A percentile compares a stretch with the other conserved stretches of the same genome.
Evolutionary conservation across 2,888 invertebrate species (phyloP).

Genomic region (Calameuta idolon): DNA sequence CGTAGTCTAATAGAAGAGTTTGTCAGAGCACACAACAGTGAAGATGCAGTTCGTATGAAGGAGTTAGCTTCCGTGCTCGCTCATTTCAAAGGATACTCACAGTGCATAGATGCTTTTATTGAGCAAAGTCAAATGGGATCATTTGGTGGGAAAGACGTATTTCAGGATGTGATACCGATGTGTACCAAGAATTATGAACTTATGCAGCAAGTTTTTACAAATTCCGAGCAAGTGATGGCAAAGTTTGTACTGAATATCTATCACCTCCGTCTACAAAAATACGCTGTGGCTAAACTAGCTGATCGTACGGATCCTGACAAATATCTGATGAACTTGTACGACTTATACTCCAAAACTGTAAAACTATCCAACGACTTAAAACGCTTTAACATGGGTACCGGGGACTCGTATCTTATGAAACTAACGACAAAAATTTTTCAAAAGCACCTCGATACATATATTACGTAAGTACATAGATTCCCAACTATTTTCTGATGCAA

Average conservation of each 20-base stretch:
- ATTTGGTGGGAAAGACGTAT: conserved; percentile 89
- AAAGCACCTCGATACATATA: conserved; percentile 82
- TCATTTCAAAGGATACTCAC: conserved; percentile 96
- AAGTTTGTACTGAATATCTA: conserved; percentile 97
- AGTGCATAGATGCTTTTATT: conserved; percentile 96
- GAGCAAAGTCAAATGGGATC: conserved; percentile 95
- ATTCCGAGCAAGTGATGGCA: conserved; percentile 97
- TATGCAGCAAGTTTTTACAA: conserved; percentile 91
- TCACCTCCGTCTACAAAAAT: conserved; percentile 88
- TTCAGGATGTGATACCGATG: conserved; percentile 88
- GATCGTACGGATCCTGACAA: conserved; percentile 87
- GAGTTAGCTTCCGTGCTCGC: conserved; percentile 91
- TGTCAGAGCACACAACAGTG: conserved; percentile 86
- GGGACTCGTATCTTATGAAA: conserved; percentile 82
- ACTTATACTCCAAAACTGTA: conserved; percentile 87
- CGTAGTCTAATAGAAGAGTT: conserved; percentile 94
- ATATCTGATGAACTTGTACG: conserved; percentile 89
- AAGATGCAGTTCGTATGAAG: conserved; percentile 90
- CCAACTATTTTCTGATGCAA: background rate
- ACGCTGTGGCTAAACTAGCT: conserved; percentile 83
- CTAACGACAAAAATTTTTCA: conserved; percentile 85
- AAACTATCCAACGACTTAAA: conserved; percentile 81
- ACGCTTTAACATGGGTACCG: conserved; percentile 81
- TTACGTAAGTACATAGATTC: conserved; percentile 68
- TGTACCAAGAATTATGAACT: conserved; percentile 88